Base-by-base conservation (phyloP, 1,140 invertebrate species). In the Neodiprion fabricii region DNA sequence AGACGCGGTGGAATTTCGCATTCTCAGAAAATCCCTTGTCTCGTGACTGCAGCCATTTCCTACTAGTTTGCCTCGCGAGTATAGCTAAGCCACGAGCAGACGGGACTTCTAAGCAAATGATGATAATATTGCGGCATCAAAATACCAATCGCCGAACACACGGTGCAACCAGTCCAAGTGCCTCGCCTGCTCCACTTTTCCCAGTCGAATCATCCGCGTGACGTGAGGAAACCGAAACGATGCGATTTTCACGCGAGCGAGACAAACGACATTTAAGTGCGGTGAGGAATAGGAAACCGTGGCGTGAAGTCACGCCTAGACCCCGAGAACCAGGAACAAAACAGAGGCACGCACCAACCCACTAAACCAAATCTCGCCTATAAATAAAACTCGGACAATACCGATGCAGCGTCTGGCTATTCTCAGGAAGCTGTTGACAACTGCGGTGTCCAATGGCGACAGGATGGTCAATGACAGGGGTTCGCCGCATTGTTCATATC, bases 351-450 rank as follows among this genome's bases (percentile, higher is more conserved):
- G 53, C 53, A 61, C 53, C 53, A 61, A 9, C 53, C 53, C 8
- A 61, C 53, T 61, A 61, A 61, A 61, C 53, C 53, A 17, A 61
- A 61, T 61, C 53, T 61, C 11, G 0, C 53, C 53, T 61, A 61
- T 61, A 61, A 61, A 61, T 61, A 61, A 61, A 12, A 17, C 53
- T 7, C 53, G 53, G 53, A 61, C 53, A 61, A 61, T 61, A 17
- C 53, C 9, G 53, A 40, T 61, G 53, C 53, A 61, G 53, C 53
- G 53, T 4, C 53, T 61, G 53, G 53, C 11, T 14, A 61, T 61
- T 61, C n/a, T 61, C 53, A 61, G 53, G 53, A 61, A 61, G 53
- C 53, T 61, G 53, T 61, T 61, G 53, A 61, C 53, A 61, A 61
- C 53, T 61, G 53, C 8, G 53, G 53, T 61, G 53, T 61, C 53